These are phyloP conservation scores for Crocodylus rhombifer DNA, from an alignment of 2,797 vertebrate genomes.

Conservation along the genomic window DNA sequence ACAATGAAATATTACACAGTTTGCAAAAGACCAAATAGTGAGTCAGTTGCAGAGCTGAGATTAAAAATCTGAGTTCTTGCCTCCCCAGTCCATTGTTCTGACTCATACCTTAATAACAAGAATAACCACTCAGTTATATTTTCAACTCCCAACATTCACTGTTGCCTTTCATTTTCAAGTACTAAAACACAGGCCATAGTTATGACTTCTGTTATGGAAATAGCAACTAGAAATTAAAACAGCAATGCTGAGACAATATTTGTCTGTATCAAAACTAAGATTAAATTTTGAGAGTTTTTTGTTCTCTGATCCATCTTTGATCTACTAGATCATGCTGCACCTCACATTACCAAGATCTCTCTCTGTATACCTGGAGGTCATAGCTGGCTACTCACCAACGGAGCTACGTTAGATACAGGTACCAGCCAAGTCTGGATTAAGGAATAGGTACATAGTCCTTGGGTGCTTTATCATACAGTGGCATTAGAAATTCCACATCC, in stretches of 20 bases:
- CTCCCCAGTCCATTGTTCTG: slow-evolving; percentile 18
- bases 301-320: not conserved
- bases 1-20: not conserved
- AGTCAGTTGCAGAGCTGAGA: slow-evolving; percentile 27
- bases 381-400: not conserved
- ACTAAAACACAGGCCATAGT: not conserved
- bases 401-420: accelerated
- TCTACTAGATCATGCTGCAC: not conserved
- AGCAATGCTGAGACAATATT: not conserved
- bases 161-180: not conserved
- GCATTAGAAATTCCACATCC: accelerated
- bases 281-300: not conserved
- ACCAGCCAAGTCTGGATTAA: not conserved
- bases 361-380: not conserved
- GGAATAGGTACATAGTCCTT: accelerated
- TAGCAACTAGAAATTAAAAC: not conserved
- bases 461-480: accelerated
- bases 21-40: slow-evolving; percentile 49
- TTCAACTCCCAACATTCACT: not conserved
- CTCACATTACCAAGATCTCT: too few species aligned
- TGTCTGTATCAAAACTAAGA: not conserved
- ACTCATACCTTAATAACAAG: slow-evolving; percentile 16
- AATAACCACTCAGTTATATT: slow-evolving; percentile 10
- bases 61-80: slow-evolving; percentile 38
- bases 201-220: not conserved